Percentiles rank a stretch among this genome's conserved stretches.
Conservation (phyloP, 2,797 vertebrate species). For the Acridotheres tristis region DNA sequence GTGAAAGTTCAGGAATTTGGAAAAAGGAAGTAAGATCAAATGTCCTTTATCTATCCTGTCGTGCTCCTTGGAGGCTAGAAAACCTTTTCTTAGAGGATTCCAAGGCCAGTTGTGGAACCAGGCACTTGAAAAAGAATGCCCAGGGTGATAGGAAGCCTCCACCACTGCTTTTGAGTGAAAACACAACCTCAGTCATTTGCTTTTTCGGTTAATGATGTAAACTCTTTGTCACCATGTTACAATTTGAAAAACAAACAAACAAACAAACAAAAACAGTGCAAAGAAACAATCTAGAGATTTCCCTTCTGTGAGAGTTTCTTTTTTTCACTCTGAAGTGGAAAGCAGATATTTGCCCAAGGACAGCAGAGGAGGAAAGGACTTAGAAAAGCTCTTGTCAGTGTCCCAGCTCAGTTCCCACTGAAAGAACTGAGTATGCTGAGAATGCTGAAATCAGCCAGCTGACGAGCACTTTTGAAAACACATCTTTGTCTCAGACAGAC, state of each 20-base stretch:
- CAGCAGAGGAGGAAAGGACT: background rate
- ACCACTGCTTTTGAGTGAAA: background rate
- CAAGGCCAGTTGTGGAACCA: background rate
- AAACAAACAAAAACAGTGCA: background rate
- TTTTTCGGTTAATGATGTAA: background rate
- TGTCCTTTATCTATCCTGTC: background rate
- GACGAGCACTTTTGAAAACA: background rate
- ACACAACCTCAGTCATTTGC: background rate
- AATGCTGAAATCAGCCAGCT: background rate
- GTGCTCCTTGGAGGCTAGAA: background rate
- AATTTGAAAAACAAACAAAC: background rate
- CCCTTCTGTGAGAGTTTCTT: background rate
- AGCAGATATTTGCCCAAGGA: background rate
- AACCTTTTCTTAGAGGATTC: background rate
- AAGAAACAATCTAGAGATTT: background rate
- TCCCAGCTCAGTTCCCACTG: background rate
- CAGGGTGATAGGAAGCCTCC: background rate
- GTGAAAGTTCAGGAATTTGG: background rate
- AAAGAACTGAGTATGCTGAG: background rate
- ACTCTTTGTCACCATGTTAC: background rate
- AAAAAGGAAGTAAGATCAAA: background rate
- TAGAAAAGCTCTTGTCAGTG: background rate
- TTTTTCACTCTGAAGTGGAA: background rate
- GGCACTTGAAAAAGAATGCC: background rate
- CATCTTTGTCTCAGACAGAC: background rate